Base-by-base conservation (phyloP, 2,888 invertebrate genomes). In the Pseudeuparius sepicola region DNA sequence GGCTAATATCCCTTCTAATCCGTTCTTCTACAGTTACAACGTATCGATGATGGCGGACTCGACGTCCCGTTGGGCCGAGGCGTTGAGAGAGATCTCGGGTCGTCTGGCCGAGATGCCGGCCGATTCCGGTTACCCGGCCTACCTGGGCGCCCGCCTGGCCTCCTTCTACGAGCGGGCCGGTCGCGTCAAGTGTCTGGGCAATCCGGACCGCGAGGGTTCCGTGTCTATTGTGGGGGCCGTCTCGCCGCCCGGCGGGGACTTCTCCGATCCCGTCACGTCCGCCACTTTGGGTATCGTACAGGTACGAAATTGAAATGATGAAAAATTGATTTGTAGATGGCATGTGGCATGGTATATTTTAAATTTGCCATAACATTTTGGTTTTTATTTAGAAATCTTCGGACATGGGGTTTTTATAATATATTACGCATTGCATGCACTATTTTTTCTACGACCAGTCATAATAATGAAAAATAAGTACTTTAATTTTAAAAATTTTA, bases 21-120 rank as follows among this genome's bases (percentile, higher is more conserved):
- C n/a, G n/a, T n/a, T n/a, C n/a, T n/a, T n/a, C n/a, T n/a, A n/a
- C n/a, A n/a, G 98, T 59, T 94, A 96, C 78, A 90, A 99, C 64
- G 98, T 98, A 27, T 93, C 97, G 50, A 99, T 98, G 98, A 99
- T 99, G 98, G 98, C 98, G 44, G 98, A 98, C 70, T 98, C 97
- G 15, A 99, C 98, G 12, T 98, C 97, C 9, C 90, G 98, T 68
- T 98, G 98, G 98, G 98, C 98, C 41, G 98, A 99, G 67, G 98
- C 98, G 51, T 75, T 99, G 65, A 80, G 98, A 70, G 98, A 99
- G 79, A 98, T 99, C 68, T 97, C 97, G 0, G 60, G 85, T 53
- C 96, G 98, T 67, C 73, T 99, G 61, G 98, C 98, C 61, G 98
- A 99, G 75, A 99, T 99, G 98, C 98, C 98, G 58, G 98, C 98